Evolutionary conservation across 2,888 invertebrate species (phyloP), one percentile per base, ranked within the genome.

Genomic region (Lepidonotus clava): DNA sequence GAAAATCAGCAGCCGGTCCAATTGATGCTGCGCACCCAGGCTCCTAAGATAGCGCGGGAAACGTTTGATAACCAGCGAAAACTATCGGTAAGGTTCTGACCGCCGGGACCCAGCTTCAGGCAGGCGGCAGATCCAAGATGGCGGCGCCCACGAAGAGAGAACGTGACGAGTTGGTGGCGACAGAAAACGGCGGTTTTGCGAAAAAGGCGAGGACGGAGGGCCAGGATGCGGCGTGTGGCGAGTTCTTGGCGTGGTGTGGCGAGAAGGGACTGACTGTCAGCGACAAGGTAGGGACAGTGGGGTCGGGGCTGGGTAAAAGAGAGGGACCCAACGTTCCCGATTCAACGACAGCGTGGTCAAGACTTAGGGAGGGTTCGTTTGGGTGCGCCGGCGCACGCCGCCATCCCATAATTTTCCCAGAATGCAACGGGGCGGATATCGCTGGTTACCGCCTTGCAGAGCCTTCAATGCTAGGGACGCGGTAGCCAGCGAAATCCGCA

Each of bases 131-230:
- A 28, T 28, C 61, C 71, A 71, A 71, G 36, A 71, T 71, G 71
- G 71, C 71, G 24, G 71, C 71, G 36, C 18, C 38, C 71, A n/a
- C n/a, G n/a, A 71, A 71, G 21, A 34, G 71, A 2, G 36, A 71
- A 24, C 71, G 38, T 18, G 71, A 71, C 14, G n/a, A n/a, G 71
- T 6, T 21, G 34, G 18, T 36, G 24, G 34, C 14, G 14, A 34
- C 38, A 21, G 36, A 5, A 71, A 71, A 71, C 71, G 38, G 38
- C 38, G 71, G 71, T 71, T 34, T 8, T 71, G 0, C n/a, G 5
- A 71, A 71, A n/a, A 71, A 71, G 24, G 4, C 71, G n/a, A 71
- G 36, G 38, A 71, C 38, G 38, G 71, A 71, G 38, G 36, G 38
- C 14, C 36, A 71, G 14, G 71, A 34, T 21, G 38, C 1, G 18